Percentiles rank a stretch among this genome's conserved stretches.
Evolutionary conservation across 2,797 vertebrate species (phyloP).

Genomic region (Rhincodon typus): DNA sequence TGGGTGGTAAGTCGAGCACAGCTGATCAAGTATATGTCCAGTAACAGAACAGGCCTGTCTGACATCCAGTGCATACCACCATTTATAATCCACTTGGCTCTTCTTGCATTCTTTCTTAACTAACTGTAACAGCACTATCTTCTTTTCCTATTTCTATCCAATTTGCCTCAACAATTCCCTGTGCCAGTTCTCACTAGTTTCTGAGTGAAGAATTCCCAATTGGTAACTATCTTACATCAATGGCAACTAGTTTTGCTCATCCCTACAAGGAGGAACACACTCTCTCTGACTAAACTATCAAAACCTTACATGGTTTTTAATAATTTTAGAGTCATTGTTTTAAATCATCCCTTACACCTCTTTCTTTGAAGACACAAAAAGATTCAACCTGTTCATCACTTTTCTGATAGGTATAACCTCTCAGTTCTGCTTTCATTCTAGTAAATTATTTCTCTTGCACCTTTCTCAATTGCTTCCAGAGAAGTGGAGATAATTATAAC

Average conservation of each 20-base stretch:
- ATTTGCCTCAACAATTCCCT: not conserved
- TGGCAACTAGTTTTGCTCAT: not conserved
- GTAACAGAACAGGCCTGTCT: not conserved
- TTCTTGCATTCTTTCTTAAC: not conserved
- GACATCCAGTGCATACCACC: not conserved
- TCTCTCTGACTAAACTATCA: not conserved
- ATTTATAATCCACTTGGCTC: not conserved
- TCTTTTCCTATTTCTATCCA: not conserved
- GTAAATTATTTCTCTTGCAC: no score
- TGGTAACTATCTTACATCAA: not conserved
- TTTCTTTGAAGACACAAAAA: not conserved
- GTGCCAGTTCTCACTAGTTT: not conserved
- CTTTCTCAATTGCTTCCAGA: not conserved
- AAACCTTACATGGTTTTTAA: no score
- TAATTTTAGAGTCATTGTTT: no score
- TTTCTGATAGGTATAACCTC: not conserved
- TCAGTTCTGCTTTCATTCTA: no score
- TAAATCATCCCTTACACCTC: no score
- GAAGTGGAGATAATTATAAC: no score
- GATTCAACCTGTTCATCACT: not conserved
- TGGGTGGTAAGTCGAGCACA: not conserved
- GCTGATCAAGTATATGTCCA: not conserved
- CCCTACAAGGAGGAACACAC: not conserved
- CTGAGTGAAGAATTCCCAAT: not conserved
- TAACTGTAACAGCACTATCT: not conserved